Percentiles rank a stretch among this genome's conserved stretches.
These are phyloP conservation scores for Siniperca undulata DNA, from an alignment of 2,797 vertebrate genomes.

Conservation along the genomic window DNA sequence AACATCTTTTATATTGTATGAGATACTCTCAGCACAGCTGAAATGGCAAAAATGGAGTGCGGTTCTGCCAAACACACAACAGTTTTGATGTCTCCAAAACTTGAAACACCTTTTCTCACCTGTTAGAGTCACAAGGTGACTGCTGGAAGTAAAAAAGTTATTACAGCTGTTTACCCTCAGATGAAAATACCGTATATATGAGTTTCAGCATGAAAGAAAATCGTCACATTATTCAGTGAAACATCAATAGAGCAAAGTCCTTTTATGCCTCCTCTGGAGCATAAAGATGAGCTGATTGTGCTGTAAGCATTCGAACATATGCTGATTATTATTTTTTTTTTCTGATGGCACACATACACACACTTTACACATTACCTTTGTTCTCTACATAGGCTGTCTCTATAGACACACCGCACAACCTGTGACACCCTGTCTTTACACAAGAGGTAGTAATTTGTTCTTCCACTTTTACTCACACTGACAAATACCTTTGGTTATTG, in stretches of 20 bases:
- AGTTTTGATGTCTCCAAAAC: conserved; percentile 2
- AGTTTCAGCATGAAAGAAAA: conserved; percentile 26
- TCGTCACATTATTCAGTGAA: conserved; percentile 31
- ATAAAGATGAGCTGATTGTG: conserved; percentile 35
- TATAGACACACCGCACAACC: not conserved
- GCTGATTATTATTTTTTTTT: conserved; percentile 1
- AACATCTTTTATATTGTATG: not conserved
- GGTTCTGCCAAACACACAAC: not conserved
- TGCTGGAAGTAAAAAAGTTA: conserved; percentile 2
- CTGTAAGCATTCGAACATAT: conserved; percentile 33
- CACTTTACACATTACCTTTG: conserved; percentile 8
- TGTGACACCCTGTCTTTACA: conserved; percentile 17
- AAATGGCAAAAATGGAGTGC: not conserved
- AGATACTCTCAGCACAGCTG: not conserved
- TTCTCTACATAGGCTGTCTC: conserved; percentile 15
- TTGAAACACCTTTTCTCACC: conserved; percentile 16
- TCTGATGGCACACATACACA: not conserved
- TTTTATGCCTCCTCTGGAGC: conserved; percentile 36
- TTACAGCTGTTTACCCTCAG: not conserved
- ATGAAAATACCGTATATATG: conserved; percentile 30
- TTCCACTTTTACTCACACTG: conserved; percentile 1
- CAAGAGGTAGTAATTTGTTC: not conserved
- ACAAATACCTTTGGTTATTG: conserved; percentile 13
- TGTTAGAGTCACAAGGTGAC: conserved; percentile 2
- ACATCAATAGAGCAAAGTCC: conserved; percentile 29